Evolutionary conservation across 2,797 vertebrate genomes (phyloP), one percentile per base, ranked within the genome.

Genomic region (Acanthopagrus latus): DNA sequence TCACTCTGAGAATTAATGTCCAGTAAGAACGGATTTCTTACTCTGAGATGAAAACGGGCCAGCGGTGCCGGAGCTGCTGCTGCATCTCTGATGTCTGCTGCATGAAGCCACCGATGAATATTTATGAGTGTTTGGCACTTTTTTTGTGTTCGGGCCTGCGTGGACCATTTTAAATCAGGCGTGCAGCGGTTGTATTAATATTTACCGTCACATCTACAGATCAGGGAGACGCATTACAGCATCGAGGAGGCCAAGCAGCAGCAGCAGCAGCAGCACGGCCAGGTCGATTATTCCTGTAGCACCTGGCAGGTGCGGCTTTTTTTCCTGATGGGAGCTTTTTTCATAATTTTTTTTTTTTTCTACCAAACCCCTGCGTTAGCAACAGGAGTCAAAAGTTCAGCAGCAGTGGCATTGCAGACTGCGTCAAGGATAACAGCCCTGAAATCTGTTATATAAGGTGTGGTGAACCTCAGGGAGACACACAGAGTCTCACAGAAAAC

Each of bases 401-500:
- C 56, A 2, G 63, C 63, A 25, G 63, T 18, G 20, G 51, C 65
- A 43, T 12, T 55, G 75, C 80, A 47, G 64, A n/a, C 57, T 52
- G 70, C 52, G 51, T 63, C 64, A 50, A 52, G 56, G 63, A 81
- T 54, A 70, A 51, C 55, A 56, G 7, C 63, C 69, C 27, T 63
- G 65, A 80, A 59, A 69, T 58, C 52, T 72, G 50, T 84, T 81
- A 84, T 63, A 18, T 82, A 87, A 83, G 76, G 60, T 64, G 70
- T 21, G 50, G 13, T 50, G 47, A 62, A 78, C 72, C 73, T 73
- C 65, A 21, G 63, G 69, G 83, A 72, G 33, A 21, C 56, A 38
- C 64, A 58, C 33, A 41, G 3, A 17, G 13, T 12, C 52, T 25
- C 12, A 11, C 12, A 7, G 21, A 21, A 51, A 3, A 21, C 4